A percentile compares a stretch with the other conserved stretches of the same genome.
Conservation (phyloP, 2,797 vertebrate genomes). For the Tapera naevia region DNA sequence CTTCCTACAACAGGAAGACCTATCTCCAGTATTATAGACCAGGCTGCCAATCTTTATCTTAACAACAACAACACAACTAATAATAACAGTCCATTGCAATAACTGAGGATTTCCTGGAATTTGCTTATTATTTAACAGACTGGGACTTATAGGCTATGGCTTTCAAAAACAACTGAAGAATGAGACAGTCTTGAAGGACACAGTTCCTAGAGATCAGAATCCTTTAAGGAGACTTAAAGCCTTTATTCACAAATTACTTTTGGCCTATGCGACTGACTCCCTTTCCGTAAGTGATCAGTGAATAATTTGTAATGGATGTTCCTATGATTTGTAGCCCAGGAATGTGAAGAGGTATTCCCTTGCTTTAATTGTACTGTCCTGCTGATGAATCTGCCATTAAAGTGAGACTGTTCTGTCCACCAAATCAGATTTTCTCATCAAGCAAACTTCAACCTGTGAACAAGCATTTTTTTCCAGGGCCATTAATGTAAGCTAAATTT, state of each 20-base stretch:
- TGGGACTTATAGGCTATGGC: background rate
- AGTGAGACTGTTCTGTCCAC: background rate
- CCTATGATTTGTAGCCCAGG: background rate
- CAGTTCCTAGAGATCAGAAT: background rate
- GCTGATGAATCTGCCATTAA: background rate
- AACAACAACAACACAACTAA: background rate
- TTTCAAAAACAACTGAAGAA: background rate
- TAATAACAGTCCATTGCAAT: background rate
- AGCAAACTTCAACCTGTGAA: background rate
- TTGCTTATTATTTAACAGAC: background rate
- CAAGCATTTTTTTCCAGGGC: background rate
- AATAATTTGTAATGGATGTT: background rate
- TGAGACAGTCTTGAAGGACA: background rate
- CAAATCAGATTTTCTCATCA: background rate
- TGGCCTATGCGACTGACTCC: background rate
- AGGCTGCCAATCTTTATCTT: background rate
- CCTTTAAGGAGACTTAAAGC: background rate
- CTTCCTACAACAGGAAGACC: background rate
- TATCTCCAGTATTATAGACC: background rate
- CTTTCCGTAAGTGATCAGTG: background rate
- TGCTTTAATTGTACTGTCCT: background rate
- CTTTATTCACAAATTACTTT: background rate
- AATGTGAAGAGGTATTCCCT: background rate
- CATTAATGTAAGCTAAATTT: background rate
- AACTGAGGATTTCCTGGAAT: background rate